phyloP scores from a whole-genome alignment of 2,113 vertebrate species.

The human region GRCh38 chr9:115806001-115806500 shows the following conservation, averaged over 20 bases:
- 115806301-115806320: not conserved
- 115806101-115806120: not conserved
- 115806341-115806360: not conserved
- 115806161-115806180: not conserved
- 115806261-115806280: not conserved
- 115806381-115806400: not conserved
- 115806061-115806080: not conserved
- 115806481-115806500: not conserved
- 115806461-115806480: not conserved
- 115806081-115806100: not conserved
- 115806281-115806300: not conserved
- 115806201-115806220: not conserved
- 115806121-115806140: not conserved
- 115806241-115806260: not conserved
- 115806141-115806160: not conserved
- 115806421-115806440: not conserved
- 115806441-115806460: not conserved
- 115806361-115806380: not conserved
- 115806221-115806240: not conserved
- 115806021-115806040: not conserved
- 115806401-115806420: not conserved
- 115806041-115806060: not conserved
- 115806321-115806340: not conserved
- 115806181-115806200: not conserved
- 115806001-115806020: not conserved